Evolutionary conservation across 2,113 vertebrate species (phyloP).

Genomic region (Crotalus tigris): DNA sequence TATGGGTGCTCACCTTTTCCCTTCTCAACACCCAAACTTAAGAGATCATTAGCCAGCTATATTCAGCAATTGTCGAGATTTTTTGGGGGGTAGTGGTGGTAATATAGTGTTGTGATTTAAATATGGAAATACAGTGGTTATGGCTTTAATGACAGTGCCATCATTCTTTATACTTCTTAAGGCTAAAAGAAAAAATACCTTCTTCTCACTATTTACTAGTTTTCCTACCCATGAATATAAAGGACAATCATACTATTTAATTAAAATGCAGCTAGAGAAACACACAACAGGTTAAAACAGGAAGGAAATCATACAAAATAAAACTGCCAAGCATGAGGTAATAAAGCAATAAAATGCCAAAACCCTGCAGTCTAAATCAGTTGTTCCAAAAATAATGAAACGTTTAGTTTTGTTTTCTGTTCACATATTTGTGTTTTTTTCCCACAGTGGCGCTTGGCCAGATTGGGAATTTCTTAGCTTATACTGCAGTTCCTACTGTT

Average conservation of each 20-base stretch:
- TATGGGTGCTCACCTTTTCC: background rate
- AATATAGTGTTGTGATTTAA: background rate
- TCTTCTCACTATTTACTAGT: background rate
- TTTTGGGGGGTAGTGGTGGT: background rate
- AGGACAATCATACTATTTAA: background rate
- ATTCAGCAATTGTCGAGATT: background rate
- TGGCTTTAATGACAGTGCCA: background rate
- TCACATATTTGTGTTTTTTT: constrained; percentile 55
- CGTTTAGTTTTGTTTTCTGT: constrained; percentile 21
- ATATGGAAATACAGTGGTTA: background rate
- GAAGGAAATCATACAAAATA: background rate
- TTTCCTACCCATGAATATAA: background rate
- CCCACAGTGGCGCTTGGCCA: constrained; percentile 89
- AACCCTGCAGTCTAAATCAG: too few relatives aligned
- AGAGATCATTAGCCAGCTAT: background rate
- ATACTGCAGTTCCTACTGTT: constrained; percentile 89
- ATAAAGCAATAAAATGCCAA: background rate
- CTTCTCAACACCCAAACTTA: background rate
- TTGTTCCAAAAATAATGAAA: background rate
- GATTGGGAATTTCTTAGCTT: constrained; percentile 94
- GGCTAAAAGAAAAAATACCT: background rate
- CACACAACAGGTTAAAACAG: background rate
- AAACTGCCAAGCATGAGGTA: background rate
- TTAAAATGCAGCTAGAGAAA: background rate
- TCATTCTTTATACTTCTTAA: background rate